Base-by-base conservation (phyloP, 2,113 vertebrate species). In the Protobothrops mucrosquamatus region DNA sequence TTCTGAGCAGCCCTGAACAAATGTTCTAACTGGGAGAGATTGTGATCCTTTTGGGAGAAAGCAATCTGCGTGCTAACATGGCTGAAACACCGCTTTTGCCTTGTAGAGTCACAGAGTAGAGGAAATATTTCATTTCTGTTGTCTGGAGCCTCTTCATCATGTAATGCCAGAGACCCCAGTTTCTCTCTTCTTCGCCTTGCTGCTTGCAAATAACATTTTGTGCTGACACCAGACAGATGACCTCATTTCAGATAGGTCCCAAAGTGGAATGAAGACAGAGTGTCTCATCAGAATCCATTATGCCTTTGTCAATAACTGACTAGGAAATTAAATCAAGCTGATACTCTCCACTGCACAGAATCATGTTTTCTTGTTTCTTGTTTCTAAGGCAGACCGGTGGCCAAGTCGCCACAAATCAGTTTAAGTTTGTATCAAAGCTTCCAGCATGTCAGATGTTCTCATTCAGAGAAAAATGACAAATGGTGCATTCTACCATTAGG, bases 61-160 rank as follows among this genome's bases (percentile, higher is more conserved):
- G 22, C 26, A 39, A 23, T 88, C 87, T 93, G 92, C 57, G 92
- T 94, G 87, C 34, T 92, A 95, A 94, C 0, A 89, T 0, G 1
- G 1, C 22, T 92, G 2, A 92, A 52, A 64, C 81, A n/a, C 34
- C 54, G 26, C 15, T 85, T 92, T 52, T 94, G 48, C 52, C 2
- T 88, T 85, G 46, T 92, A 6, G 6, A 94, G 54, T 86, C n/a
- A 74, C 0, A 3, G 1, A 93, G 0, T 1, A 85, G 93, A 2
- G 39, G 0, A 93, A 94, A 94, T 14, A n/a, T 94, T 59, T 23
- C 48, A 52, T 88, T 91, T 52, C 57, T 93, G 88, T 93, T 59
- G 89, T 39, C 52, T 51, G 48, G 0, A 14, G 43, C 1, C 29
- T 12, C 51, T 95, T 91, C 59, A 39, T 46, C 3, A 39, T 85